These are phyloP conservation scores for Melangyna quadrimaculata DNA, from an alignment of 2,888 invertebrate genomes.

Conservation along the genomic window DNA sequence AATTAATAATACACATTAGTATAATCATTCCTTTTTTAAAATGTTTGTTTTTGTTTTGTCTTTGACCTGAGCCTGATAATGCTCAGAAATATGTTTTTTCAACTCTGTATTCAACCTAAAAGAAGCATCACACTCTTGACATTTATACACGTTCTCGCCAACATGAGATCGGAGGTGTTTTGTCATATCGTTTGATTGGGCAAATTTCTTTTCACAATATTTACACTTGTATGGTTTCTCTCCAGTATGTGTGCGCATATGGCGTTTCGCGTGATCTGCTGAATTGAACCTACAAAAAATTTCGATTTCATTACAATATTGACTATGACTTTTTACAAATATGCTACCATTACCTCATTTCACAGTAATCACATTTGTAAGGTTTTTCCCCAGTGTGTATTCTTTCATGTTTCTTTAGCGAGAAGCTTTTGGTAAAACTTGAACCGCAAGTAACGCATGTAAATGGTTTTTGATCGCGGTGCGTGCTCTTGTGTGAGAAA, in stretches of 20 bases:
- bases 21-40: too few relatives aligned
- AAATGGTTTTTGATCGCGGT: slow-evolving; percentile 83
- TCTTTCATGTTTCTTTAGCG: slow-evolving; percentile 85
- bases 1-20: too few relatives aligned
- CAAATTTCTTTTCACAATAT: slow-evolving; percentile 83
- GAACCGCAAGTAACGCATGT: slow-evolving; percentile 85
- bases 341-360: slow-evolving; percentile 74
- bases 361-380: slow-evolving; percentile 75
- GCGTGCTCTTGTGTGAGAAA: slow-evolving; percentile 81
- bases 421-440: slow-evolving; percentile 83
- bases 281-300: slow-evolving; percentile 81
- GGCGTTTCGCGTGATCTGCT: slow-evolving; percentile 83
- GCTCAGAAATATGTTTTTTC: slow-evolving; percentile 74
- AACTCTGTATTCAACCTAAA: slow-evolving; percentile 76
- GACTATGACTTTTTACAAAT: not conserved
- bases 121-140: slow-evolving; percentile 75
- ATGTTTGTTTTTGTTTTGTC: too few relatives aligned
- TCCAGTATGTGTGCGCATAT: slow-evolving; percentile 83
- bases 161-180: slow-evolving; percentile 83
- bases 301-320: too few relatives aligned
- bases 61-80: slow-evolving; percentile 73
- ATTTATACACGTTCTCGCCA: slow-evolving; percentile 83
- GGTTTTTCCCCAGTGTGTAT: slow-evolving; percentile 84
- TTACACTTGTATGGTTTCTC: slow-evolving; percentile 82
- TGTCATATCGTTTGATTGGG: slow-evolving; percentile 83